These are phyloP conservation scores for Phasianus colchicus DNA, from an alignment of 2,113 vertebrate species.

Conservation along the genomic window DNA sequence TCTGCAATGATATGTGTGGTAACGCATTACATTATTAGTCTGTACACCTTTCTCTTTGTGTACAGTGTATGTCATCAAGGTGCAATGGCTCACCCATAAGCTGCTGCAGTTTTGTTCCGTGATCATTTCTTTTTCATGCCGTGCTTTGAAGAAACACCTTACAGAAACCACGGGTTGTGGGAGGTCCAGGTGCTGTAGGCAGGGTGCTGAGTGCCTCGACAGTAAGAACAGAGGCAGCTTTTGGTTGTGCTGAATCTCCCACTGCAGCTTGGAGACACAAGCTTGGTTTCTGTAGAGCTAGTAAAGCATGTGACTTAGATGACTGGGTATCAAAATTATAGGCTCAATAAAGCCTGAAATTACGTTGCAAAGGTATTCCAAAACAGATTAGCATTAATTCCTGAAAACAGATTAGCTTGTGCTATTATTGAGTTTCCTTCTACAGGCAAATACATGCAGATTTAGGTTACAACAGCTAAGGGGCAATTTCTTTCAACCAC, in stretches of 20 bases:
- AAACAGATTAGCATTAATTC: not conserved
- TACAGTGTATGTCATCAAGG: not conserved
- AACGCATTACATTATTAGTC: not conserved
- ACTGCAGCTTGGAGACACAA: not conserved
- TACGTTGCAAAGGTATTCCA: not conserved
- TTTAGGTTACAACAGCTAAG: not conserved
- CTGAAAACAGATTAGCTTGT: not conserved
- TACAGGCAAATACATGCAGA: not conserved
- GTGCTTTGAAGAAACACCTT: not conserved
- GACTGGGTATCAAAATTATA: not conserved
- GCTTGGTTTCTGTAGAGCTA: not conserved
- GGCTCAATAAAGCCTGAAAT: not conserved
- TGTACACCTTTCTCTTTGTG: not conserved
- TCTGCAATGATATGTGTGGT: not conserved
- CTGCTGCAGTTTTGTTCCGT: not conserved
- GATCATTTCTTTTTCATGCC: not conserved
- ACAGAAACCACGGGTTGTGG: not conserved
- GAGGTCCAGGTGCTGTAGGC: not conserved
- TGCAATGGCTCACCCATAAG: rapidly evolving
- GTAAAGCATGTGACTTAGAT: not conserved
- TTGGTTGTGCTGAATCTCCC: not conserved
- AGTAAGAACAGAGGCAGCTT: not conserved
- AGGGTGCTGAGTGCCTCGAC: rapidly evolving
- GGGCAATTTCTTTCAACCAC: not conserved
- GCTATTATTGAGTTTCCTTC: not conserved